These are phyloP conservation scores for Acanthopleura granulata DNA, from an alignment of 2,888 invertebrate genomes.

Conservation along the genomic window DNA sequence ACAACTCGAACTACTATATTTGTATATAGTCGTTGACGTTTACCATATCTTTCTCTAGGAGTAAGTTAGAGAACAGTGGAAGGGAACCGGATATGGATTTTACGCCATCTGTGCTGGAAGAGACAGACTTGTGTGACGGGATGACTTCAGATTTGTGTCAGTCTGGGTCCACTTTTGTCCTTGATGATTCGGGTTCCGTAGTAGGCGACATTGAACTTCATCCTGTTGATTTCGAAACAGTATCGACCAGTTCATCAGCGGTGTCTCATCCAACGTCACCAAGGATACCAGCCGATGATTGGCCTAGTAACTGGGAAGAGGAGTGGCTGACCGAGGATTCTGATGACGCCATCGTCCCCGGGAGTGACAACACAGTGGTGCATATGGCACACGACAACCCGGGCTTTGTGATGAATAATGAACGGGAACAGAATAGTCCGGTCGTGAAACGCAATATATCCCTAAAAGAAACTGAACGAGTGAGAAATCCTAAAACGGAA, in stretches of 20 bases:
- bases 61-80: too few species aligned
- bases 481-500: neutral
- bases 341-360: neutral
- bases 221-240: neutral
- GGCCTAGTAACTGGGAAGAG: neutral
- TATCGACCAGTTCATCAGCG: neutral
- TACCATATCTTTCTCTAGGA: too few species aligned
- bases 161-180: too few species aligned
- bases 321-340: neutral
- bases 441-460: conserved; percentile 3
- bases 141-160: too few species aligned
- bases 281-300: neutral
- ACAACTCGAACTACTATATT: too few species aligned
- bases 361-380: neutral
- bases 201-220: neutral
- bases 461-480: neutral
- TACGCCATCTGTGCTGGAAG: too few species aligned
- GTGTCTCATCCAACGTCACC: neutral
- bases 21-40: too few species aligned
- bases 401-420: conserved; percentile 17
- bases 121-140: too few species aligned
- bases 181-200: too few species aligned
- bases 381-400: neutral
- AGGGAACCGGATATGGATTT: too few species aligned
- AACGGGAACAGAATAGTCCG: neutral